A percentile compares a stretch with the other conserved stretches of the same genome.
phyloP scores from a whole-genome alignment of 1,140 invertebrate species.

The Nixonia krombeini region DNA sequence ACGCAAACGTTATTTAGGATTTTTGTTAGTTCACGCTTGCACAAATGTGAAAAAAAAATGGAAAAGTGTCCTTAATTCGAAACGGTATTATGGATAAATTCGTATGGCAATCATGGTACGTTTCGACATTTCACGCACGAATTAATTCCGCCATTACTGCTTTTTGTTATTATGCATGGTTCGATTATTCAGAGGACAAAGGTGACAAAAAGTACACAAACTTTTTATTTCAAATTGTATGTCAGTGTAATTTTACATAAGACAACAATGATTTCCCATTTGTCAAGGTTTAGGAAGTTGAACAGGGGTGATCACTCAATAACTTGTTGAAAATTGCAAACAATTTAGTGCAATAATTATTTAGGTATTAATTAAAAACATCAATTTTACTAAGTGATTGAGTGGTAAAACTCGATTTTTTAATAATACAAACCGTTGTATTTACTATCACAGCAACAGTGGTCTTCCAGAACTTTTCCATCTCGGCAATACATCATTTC shows the following conservation, averaged over 20 bases:
- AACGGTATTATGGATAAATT: conserved; percentile 14
- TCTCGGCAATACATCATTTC: conserved; percentile 78
- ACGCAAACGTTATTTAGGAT: conserved; percentile 4
- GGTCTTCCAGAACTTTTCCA: conserved; percentile 76
- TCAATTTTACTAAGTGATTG: no score
- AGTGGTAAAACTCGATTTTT: background rate
- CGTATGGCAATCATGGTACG: conserved; percentile 15
- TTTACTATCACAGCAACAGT: conserved; percentile 79
- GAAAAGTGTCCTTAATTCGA: background rate
- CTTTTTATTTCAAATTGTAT: background rate
- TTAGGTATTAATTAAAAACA: no score
- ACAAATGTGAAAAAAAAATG: conserved; percentile 7
- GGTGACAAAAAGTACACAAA: background rate
- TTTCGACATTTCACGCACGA: conserved; percentile 51
- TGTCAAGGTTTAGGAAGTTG: background rate
- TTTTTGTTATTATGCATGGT: conserved; percentile 17
- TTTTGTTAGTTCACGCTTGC: background rate
- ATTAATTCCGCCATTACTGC: conserved; percentile 39
- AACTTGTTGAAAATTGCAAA: background rate
- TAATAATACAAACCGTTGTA: conserved; percentile 55
- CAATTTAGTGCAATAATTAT: background rate
- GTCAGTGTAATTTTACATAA: background rate
- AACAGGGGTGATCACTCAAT: background rate
- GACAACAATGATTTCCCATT: background rate
- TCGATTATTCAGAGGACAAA: conserved; percentile 28